These are phyloP conservation scores for Oophaga pumilio DNA, from an alignment of 2,113 vertebrate genomes.

Conservation along the genomic window DNA sequence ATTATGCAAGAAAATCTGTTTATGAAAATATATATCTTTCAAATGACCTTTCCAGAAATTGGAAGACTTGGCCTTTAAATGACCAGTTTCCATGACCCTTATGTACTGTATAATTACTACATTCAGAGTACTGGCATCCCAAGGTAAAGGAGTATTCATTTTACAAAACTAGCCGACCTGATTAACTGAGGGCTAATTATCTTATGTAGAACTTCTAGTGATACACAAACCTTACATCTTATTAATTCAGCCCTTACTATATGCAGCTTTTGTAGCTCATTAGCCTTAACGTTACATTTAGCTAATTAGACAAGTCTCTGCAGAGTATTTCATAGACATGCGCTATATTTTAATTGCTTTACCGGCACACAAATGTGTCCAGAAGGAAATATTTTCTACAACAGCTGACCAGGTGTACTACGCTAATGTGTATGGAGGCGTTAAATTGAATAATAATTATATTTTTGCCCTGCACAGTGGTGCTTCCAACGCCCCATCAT, in stretches of 20 bases:
- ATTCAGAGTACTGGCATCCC: not conserved
- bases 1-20: not conserved
- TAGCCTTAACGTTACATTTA: constrained; percentile 1
- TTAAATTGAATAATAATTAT: too few species aligned
- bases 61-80: not conserved
- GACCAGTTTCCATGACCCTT: not conserved
- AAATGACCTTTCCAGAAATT: not conserved
- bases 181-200: not conserved
- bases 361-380: not conserved
- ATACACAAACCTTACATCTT: constrained; percentile 10
- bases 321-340: not conserved
- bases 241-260: not conserved
- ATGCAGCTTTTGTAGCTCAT: constrained; percentile 16
- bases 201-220: not conserved
- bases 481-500: too few species aligned
- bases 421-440: too few species aligned
- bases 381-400: not conserved
- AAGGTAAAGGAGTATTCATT: not conserved
- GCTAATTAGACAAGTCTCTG: constrained; percentile 16
- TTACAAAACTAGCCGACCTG: not conserved
- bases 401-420: not conserved
- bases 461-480: too few species aligned
- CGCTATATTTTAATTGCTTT: not conserved
- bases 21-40: not conserved
- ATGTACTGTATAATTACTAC: not conserved